phyloP scores from a whole-genome alignment of 1,140 invertebrate genomes.

The Drosophila ambigua region DNA sequence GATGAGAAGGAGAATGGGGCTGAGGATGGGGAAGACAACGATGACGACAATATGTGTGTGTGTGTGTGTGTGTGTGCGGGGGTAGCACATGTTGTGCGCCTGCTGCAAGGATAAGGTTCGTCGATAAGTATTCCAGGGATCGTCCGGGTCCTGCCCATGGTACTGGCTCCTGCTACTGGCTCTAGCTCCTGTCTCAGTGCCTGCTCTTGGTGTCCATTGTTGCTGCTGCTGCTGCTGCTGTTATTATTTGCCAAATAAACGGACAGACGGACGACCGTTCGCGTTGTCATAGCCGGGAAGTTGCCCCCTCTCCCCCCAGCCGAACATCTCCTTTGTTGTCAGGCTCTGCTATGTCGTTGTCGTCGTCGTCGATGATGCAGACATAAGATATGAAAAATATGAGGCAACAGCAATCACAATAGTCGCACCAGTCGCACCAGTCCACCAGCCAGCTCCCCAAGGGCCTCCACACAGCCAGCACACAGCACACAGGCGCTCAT shows the following conservation, averaged over 20 bases:
- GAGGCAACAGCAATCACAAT: constrained; percentile 77
- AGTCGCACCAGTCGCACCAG: constrained; percentile 69
- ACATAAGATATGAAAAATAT: constrained; percentile 81
- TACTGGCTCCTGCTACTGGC: constrained; percentile 1
- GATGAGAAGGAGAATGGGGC: constrained; percentile 2
- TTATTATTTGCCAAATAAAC: constrained; percentile 79
- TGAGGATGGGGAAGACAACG: background rate
- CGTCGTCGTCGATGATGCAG: constrained; percentile 68
- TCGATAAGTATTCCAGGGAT: constrained; percentile 54
- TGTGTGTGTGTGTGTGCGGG: background rate
- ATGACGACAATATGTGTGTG: constrained; percentile 33
- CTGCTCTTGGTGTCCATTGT: constrained; percentile 49
- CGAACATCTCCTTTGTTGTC: constrained; percentile 60
- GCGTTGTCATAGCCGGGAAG: constrained; percentile 26
- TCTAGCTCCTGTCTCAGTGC: constrained; percentile 8
- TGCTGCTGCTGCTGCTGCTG: constrained; percentile 63
- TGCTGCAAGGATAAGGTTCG: constrained; percentile 60
- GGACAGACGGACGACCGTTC: constrained; percentile 55
- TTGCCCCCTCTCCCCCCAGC: constrained; percentile 5
- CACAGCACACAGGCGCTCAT: constrained; percentile 45
- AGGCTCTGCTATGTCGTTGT: constrained; percentile 20
- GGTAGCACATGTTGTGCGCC: constrained; percentile 31
- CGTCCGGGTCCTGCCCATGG: constrained; percentile 8
- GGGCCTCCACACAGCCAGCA: background rate
- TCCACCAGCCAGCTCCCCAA: constrained; percentile 19